Evolutionary conservation across 2,797 vertebrate species (phyloP), one percentile per base, ranked within the genome.

Genomic region (Melanotaenia parkinsoni): DNA sequence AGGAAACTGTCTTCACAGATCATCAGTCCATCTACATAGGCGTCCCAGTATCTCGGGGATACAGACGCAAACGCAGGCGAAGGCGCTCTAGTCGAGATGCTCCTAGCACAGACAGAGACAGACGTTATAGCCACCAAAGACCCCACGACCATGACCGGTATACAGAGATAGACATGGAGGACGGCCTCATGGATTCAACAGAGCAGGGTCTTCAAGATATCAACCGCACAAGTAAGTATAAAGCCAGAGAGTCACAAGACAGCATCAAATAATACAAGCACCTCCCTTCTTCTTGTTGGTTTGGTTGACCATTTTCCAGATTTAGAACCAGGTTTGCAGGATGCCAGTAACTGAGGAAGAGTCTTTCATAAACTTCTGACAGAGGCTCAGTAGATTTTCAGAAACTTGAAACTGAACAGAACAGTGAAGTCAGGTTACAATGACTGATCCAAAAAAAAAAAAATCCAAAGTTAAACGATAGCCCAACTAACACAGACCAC

Each of bases 11-110:
- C 22, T 22, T 3, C 63, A 18, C 75, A 98, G 98, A 97, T 75
- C 96, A 92, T 80, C 96, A 95, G 84, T 96, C 97, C 74, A 94
- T 99, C 87, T 96, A 96, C 85, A 96, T 97, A 0, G 96, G 97
- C 0, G 95, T 98, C 61, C 97, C 97, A 0, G 95, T 95, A 26
- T 94, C 96, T 0, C 90, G 89, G 0, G 96, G 95, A 9, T 93
- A 95, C 85, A 93, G 95, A 3, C 94, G 96, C 43, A 98, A 97
- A 50, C 93, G 95, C 58, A 92, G 96, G n/a, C 91, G 95, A 67
- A 94, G 95, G 63, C 86, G 95, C 14, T 96, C 94, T 0, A 95
- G 93, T 76, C 92, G 87, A 0, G 96, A 97, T 0, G 83, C 91
- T 5, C 60, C 83, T 0, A 91, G 92, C 24, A 77, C 83, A 6